Evolutionary conservation across 2,113 vertebrate genomes (phyloP), one percentile per base, ranked within the genome.

Genomic region (Myiagra hebetior): DNA sequence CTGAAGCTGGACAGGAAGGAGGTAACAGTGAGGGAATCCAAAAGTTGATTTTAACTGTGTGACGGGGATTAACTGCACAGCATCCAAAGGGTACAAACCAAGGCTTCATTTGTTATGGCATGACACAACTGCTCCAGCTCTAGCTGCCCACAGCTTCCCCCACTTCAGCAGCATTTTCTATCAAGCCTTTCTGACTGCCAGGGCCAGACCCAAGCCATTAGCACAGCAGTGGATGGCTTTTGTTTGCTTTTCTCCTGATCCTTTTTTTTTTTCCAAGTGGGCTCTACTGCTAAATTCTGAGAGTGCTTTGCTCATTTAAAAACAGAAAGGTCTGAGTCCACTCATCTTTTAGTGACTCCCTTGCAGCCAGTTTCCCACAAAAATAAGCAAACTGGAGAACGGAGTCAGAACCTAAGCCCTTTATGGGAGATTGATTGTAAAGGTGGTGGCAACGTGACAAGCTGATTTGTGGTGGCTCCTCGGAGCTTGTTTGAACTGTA

Each of bases 381-480:
- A 96, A 96, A 97, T 96, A 96, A 97, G 91, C 96, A 96, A 96
- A 96, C 90, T 68, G 60, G 77, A 74, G 85, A 91, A 95, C 90
- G 52, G 79, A 96, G 92, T 92, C 96, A 96, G 68, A 92, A 73
- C 46, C 65, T 97, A 96, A 95, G 92, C 88, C 95, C 93, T 92
- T 94, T 94, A 75, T 64, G 37, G 85, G 92, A 96, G 96, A 96
- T 97, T 97, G 92, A 97, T 95, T 87, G 88, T 89, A 86, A 92
- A 89, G 80, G 82, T 82, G 88, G 86, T 96, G 96, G 83, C 84
- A 64, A 73, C 6, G 3, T 97, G 96, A 97, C 96, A 97, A 92
- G 62, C 96, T 97, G 96, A 97, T 97, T 97, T 97, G 96, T 96
- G 91, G 91, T 93, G 92, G 89, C 93, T 91, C 80, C 92, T 93